A percentile compares a stretch with the other conserved stretches of the same genome.
phyloP scores from a whole-genome alignment of 2,797 vertebrate species.

The Lacerta agilis region DNA sequence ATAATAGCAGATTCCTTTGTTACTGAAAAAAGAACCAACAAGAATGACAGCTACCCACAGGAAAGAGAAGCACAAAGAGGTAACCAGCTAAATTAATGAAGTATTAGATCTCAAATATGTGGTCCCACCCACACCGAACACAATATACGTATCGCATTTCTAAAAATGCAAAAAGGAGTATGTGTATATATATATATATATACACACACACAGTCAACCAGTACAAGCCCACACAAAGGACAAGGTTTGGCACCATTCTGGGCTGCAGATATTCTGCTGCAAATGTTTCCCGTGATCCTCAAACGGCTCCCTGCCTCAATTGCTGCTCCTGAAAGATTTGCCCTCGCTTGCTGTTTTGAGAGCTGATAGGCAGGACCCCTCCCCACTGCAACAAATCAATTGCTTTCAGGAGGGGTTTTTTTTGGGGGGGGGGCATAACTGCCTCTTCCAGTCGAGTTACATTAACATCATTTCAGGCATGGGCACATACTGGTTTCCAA shows the following conservation, averaged over 20 bases:
- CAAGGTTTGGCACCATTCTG: background rate
- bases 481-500: no score
- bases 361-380: background rate
- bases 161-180: background rate
- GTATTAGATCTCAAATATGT: background rate
- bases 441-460: no score
- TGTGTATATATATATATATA: no score
- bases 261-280: background rate
- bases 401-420: background rate
- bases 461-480: no score
- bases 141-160: background rate
- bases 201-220: no score
- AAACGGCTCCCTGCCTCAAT: background rate
- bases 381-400: background rate
- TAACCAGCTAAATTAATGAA: background rate
- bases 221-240: background rate
- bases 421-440: no score
- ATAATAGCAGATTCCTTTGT: conserved; percentile 3
- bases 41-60: background rate
- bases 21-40: background rate
- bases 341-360: background rate
- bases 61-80: background rate
- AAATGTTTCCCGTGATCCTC: background rate
- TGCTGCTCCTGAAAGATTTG: background rate
- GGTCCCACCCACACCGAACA: background rate